phyloP scores from a whole-genome alignment of 2,888 invertebrate species.

The Lapara coniferarum region DNA sequence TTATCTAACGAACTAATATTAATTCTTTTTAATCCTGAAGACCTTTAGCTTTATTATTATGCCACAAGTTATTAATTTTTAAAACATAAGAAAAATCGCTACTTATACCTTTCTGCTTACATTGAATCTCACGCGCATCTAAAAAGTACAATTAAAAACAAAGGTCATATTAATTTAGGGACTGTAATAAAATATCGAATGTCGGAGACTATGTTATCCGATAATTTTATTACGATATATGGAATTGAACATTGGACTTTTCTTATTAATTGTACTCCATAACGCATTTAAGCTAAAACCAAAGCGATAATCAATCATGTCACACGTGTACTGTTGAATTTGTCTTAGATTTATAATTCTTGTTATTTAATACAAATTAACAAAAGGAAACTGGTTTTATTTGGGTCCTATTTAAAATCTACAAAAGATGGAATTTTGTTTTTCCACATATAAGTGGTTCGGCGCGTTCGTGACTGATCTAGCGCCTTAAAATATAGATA shows the following conservation, averaged over 20 bases:
- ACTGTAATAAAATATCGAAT: not conserved
- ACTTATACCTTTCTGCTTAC: not conserved
- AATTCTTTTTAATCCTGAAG: no score
- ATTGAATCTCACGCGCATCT: conserved; percentile 13
- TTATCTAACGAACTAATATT: no score
- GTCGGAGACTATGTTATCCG: not conserved
- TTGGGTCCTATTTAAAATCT: not conserved
- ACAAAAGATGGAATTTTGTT: no score
- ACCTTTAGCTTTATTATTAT: no score
- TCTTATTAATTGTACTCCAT: conserved; percentile 7
- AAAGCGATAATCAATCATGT: conserved; percentile 32
- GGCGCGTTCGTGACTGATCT: no score
- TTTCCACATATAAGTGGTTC: no score
- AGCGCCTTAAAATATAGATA: no score
- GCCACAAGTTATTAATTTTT: not conserved
- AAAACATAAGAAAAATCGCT: not conserved
- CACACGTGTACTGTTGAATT: conserved; percentile 29
- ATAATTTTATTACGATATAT: conserved; percentile 5
- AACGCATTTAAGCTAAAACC: conserved; percentile 7
- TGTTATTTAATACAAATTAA: conserved; percentile 54
- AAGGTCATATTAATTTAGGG: conserved; percentile 1
- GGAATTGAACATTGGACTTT: conserved; percentile 19
- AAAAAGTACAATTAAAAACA: not conserved
- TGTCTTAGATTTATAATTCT: conserved; percentile 39
- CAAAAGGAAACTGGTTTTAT: conserved; percentile 29